Evolutionary conservation across 2,113 vertebrate species (phyloP).

Genomic region (Piaya cayana): DNA sequence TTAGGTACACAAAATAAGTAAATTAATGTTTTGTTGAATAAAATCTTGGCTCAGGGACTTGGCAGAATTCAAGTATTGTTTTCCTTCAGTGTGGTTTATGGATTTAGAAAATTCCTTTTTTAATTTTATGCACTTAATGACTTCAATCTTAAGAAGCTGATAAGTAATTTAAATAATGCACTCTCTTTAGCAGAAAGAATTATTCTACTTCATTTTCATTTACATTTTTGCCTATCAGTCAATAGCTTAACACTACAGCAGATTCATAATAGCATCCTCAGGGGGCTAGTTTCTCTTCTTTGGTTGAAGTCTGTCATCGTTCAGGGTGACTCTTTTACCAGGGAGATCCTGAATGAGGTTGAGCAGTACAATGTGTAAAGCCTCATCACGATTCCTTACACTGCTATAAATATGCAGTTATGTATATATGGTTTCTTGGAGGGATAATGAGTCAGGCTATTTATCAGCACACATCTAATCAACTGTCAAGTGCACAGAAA

Average conservation of each 20-base stretch:
- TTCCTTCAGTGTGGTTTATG: neutral
- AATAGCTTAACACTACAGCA: neutral
- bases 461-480: neutral
- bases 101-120: neutral
- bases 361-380: neutral
- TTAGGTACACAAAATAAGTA: neutral
- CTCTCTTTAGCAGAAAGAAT: conserved; percentile 15
- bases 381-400: neutral
- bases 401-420: neutral
- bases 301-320: neutral
- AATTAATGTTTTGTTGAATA: neutral
- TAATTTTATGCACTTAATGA: neutral
- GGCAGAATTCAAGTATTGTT: neutral
- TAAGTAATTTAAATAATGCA: conserved; percentile 23
- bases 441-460: neutral
- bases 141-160: neutral
- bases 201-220: conserved; percentile 24
- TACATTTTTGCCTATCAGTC: neutral
- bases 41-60: neutral
- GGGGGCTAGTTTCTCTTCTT: neutral
- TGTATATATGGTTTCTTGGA: neutral
- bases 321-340: neutral
- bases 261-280: neutral
- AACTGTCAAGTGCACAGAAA: neutral
- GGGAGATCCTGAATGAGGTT: neutral